A percentile compares a stretch with the other conserved stretches of the same genome.
phyloP scores from a whole-genome alignment of 2,113 vertebrate genomes.

The Urocynchramus pylzowi region DNA sequence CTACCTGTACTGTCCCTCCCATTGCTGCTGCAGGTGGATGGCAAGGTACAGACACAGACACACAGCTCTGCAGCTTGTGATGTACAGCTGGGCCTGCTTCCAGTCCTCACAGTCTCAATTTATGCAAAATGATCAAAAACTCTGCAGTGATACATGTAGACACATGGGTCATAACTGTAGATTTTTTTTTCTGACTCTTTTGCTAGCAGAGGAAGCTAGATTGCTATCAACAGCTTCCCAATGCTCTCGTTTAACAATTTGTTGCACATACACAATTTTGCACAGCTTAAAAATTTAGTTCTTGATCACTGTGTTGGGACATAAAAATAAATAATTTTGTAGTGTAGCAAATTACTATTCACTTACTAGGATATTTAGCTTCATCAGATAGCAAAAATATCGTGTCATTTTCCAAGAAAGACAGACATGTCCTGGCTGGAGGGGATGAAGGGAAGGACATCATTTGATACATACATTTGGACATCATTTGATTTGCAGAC shows the following conservation, averaged over 20 bases:
- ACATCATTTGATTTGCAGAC: no score
- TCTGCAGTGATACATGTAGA: background rate
- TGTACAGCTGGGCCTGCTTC: background rate
- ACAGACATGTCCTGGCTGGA: background rate
- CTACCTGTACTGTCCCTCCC: background rate
- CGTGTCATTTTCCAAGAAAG: background rate
- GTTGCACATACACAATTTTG: background rate
- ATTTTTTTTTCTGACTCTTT: background rate
- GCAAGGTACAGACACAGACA: background rate
- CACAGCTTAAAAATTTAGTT: background rate
- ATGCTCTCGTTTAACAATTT: background rate
- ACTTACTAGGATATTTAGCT: background rate
- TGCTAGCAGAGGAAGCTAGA: background rate
- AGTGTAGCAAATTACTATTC: background rate
- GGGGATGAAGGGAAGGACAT: background rate
- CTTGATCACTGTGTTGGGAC: background rate
- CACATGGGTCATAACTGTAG: background rate
- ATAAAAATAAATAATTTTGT: background rate
- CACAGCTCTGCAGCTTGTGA: background rate
- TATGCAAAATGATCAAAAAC: background rate
- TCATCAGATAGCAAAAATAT: background rate
- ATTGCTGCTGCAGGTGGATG: background rate
- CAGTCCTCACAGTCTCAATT: background rate
- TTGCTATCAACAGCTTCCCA: background rate
- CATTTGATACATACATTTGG: no score